phyloP scores from a whole-genome alignment of 2,113 vertebrate genomes.

The Rhipidura dahli region DNA sequence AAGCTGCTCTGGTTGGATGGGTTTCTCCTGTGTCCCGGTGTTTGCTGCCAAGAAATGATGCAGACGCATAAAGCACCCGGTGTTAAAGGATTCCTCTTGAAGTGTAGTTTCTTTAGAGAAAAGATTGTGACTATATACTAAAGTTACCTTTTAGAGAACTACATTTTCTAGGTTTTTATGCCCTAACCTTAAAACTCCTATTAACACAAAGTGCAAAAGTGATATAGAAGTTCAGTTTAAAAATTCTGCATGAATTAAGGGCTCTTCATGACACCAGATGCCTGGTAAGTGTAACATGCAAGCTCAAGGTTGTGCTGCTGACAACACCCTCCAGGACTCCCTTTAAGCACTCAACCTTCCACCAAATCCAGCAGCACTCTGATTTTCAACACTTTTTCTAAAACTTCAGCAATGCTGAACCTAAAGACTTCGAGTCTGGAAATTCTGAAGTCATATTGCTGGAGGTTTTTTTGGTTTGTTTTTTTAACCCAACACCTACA shows the following conservation, averaged over 20 bases:
- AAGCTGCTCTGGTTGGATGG: conserved; percentile 92
- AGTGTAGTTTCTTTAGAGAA: not conserved
- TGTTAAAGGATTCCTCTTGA: not conserved
- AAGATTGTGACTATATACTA: not conserved
- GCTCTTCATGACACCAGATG: not conserved
- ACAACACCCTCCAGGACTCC: not conserved
- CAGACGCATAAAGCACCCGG: not conserved
- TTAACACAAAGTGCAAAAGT: not conserved
- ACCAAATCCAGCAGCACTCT: not conserved
- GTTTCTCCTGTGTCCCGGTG: conserved; percentile 84
- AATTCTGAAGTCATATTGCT: not conserved
- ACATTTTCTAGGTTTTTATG: not conserved
- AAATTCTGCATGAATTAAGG: not conserved
- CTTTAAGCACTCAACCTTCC: not conserved
- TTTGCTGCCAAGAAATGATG: conserved; percentile 37
- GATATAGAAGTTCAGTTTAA: not conserved
- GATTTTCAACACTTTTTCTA: not conserved
- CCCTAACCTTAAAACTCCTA: not conserved
- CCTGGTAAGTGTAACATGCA: not conserved
- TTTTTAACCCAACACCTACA: not conserved
- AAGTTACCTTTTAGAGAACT: not conserved
- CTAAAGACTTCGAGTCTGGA: not conserved
- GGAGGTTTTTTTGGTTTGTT: not conserved
- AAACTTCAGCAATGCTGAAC: not conserved
- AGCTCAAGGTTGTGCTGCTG: not conserved